phyloP scores from a whole-genome alignment of 2,797 vertebrate species.

The Antennarius maculatus region DNA sequence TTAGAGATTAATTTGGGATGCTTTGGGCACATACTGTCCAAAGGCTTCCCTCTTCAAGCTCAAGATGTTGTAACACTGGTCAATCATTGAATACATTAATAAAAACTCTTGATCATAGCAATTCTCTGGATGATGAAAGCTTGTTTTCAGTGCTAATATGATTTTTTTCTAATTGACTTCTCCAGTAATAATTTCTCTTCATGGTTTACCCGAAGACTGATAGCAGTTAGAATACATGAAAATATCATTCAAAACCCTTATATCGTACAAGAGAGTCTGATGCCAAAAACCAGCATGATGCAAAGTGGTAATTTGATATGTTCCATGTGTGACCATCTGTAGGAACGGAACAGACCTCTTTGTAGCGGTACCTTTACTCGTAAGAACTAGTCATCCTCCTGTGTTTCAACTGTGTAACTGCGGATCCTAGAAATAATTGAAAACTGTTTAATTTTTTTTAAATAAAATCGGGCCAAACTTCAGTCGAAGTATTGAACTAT shows the following conservation, averaged over 20 bases:
- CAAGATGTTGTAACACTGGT: too few species aligned
- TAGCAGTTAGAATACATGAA: too few species aligned
- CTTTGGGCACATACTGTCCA: too few species aligned
- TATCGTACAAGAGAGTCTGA: too few species aligned
- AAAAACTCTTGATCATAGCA: not conserved
- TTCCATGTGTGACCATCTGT: slow-evolving; percentile 1
- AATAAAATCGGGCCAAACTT: slow-evolving; percentile 14
- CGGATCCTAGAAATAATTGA: not conserved
- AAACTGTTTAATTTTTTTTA: slow-evolving; percentile 8
- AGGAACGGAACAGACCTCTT: not conserved
- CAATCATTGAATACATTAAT: too few species aligned
- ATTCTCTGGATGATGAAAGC: slow-evolving; percentile 13
- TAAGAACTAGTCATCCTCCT: not conserved
- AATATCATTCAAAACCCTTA: too few species aligned
- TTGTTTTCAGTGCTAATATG: not conserved
- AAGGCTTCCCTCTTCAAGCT: too few species aligned
- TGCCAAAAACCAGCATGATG: not conserved
- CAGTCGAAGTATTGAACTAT: slow-evolving; percentile 19
- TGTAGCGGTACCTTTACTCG: not conserved
- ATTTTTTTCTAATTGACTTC: not conserved
- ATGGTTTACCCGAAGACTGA: not conserved
- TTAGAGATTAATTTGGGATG: too few species aligned
- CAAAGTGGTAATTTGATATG: not conserved
- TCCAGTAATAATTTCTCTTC: not conserved
- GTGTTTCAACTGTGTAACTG: too few species aligned